Conservation (phyloP, 2,797 vertebrate genomes). For the Sebastes matsubarae region DNA sequence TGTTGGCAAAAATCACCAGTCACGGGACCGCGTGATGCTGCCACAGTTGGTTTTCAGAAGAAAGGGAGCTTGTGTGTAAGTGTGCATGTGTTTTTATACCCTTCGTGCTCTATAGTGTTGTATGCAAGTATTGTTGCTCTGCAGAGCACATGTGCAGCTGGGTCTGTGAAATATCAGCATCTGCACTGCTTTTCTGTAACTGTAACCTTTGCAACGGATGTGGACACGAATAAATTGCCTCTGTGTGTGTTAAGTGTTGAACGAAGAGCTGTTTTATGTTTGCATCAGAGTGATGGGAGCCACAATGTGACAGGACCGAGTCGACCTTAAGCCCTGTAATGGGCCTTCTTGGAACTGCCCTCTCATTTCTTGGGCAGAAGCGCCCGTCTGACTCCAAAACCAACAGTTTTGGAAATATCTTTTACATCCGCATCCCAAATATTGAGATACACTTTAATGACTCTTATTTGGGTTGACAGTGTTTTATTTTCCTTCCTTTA, state of each 20-base stretch:
- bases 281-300: slow-evolving; percentile 47
- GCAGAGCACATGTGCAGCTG: slow-evolving; percentile 40
- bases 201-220: slow-evolving; percentile 36
- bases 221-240: slow-evolving; percentile 32
- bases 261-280: slow-evolving; percentile 56
- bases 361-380: slow-evolving; percentile 49
- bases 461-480: slow-evolving; percentile 35
- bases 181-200: slow-evolving; percentile 24
- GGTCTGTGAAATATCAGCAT: slow-evolving; percentile 52
- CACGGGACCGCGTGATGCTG: slow-evolving; percentile 48
- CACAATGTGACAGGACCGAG: slow-evolving; percentile 50
- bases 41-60: slow-evolving; percentile 43
- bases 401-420: slow-evolving; percentile 56
- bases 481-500: slow-evolving; percentile 26
- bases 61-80: slow-evolving; percentile 29
- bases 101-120: slow-evolving; percentile 22
- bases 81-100: slow-evolving; percentile 10
- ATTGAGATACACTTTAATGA: slow-evolving; percentile 44
- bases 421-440: slow-evolving; percentile 54
- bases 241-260: slow-evolving; percentile 29
- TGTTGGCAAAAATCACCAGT: slow-evolving; percentile 54
- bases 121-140: slow-evolving; percentile 37
- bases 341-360: slow-evolving; percentile 60
- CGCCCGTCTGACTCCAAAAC: slow-evolving; percentile 42
- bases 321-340: slow-evolving; percentile 44